Percentiles rank a stretch among this genome's conserved stretches.
phyloP scores from a whole-genome alignment of 2,888 invertebrate genomes.

The Neoitamus cyanurus region DNA sequence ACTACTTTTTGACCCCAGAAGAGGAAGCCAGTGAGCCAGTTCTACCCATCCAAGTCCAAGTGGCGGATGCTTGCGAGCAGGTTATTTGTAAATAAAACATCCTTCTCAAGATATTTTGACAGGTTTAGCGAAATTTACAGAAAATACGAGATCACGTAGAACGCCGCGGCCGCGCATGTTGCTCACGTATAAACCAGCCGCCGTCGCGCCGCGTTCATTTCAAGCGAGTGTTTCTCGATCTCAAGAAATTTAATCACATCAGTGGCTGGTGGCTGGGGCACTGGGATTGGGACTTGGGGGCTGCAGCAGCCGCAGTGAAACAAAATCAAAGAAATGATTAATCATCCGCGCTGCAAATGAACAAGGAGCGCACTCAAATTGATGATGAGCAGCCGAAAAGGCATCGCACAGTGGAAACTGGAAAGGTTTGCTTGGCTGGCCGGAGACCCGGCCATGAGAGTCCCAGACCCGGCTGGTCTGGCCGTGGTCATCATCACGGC shows the following conservation, averaged over 20 bases:
- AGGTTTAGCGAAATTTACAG: not conserved
- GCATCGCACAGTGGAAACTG: not conserved
- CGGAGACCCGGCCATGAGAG: not conserved
- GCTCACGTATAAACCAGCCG: not conserved
- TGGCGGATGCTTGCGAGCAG: not conserved
- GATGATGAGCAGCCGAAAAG: conserved; percentile 43
- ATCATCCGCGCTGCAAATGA: conserved; percentile 29
- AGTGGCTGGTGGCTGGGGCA: not conserved
- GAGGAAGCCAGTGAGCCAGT: too few relatives aligned
- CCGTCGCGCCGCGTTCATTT: not conserved
- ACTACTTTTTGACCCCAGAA: too few relatives aligned
- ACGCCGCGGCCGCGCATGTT: not conserved
- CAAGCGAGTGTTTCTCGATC: not conserved
- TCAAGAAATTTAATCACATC: conserved; percentile 29
- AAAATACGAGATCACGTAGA: not conserved
- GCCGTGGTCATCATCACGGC: too few relatives aligned
- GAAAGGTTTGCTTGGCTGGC: not conserved
- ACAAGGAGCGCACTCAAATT: conserved; percentile 32
- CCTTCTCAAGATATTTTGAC: not conserved
- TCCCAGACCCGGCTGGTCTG: not conserved
- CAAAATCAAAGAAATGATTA: conserved; percentile 43
- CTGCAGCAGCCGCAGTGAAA: conserved; percentile 7
- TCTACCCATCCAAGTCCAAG: too few relatives aligned
- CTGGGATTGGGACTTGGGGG: not conserved
- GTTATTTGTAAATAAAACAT: not conserved